A percentile compares a stretch with the other conserved stretches of the same genome.
phyloP scores from a whole-genome alignment of 2,888 invertebrate species.

The Calliphora vomitoria region DNA sequence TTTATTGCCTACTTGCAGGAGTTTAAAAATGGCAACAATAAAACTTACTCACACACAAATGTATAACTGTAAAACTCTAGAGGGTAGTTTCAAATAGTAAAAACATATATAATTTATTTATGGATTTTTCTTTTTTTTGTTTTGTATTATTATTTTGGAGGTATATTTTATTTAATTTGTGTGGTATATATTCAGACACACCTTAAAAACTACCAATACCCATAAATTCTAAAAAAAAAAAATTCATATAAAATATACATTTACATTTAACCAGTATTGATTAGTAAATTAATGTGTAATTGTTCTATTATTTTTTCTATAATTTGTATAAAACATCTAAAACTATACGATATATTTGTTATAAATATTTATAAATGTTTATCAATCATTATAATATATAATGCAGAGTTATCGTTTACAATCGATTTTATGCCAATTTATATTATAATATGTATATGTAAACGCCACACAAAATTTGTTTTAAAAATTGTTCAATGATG shows the following conservation, averaged over 20 bases:
- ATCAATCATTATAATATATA: neutral
- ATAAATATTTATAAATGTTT: neutral
- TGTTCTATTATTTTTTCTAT: neutral
- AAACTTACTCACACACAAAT: neutral
- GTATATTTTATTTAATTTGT: neutral
- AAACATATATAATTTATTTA: conserved; percentile 41
- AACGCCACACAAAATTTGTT: neutral
- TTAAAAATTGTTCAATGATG: neutral
- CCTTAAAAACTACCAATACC: conserved; percentile 25
- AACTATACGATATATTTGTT: neutral
- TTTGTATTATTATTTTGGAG: neutral
- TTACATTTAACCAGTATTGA: conserved; percentile 16
- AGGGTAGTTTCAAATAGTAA: conserved; percentile 51
- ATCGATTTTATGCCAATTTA: neutral
- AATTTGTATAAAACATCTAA: neutral
- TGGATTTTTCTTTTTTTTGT: conserved; percentile 19
- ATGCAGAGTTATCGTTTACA: no score
- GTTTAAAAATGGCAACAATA: conserved; percentile 28
- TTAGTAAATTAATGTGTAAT: conserved; percentile 22
- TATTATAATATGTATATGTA: no score
- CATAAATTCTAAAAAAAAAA: neutral
- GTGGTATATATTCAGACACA: neutral
- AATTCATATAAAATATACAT: neutral
- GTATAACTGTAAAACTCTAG: conserved; percentile 6
- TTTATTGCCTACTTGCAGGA: conserved; percentile 68